Base-by-base conservation (phyloP, 2,113 vertebrate genomes). In the Prionailurus viverrinus region DNA sequence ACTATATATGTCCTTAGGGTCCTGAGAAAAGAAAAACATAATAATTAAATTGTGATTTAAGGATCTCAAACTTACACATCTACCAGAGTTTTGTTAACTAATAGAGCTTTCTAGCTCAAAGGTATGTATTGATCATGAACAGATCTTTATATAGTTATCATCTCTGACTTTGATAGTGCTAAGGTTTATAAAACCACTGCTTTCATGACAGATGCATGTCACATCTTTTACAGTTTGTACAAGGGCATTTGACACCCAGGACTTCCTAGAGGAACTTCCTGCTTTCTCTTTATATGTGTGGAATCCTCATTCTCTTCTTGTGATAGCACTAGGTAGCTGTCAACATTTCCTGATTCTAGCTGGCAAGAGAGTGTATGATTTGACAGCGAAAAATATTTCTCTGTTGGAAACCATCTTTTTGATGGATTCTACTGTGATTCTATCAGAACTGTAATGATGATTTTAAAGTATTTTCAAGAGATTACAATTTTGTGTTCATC, bases 401-500 rank as follows among this genome's bases (percentile, higher is more conserved):
- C 3, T 41, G 69, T 87, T 90, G 29, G 11, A 71, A 76, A 69
- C 2, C 84, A 66, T 65, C 14, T 80, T 13, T 66, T 93, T 68
- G 11, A 84, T 31, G 68, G 7, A 63, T 90, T 74, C 2, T 86
- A 15, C 13, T 89, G 3, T 0, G 11, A 89, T 83, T 81, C 13
- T 93, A 18, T 84, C 10, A 51, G 63, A 41, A 79, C 0, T 93
- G 1, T 53, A 36, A 88, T 78, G 5, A 3, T 74, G 7, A 88
- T 8, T 94, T 92, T 39, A 51, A 96, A 76, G 39, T 69, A 68
- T 18, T 82, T 87, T 81, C 13, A 82, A 94, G 21, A n/a, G 81
- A n/a, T 39, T 53, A 36, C 7, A 71, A 8, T 27, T 89, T 83
- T 90, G 1, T 61, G 12, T 65, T 91, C 79, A 15, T 94, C 9